phyloP scores from a whole-genome alignment of 2,797 vertebrate genomes.

The Clarias pachynema region DNA sequence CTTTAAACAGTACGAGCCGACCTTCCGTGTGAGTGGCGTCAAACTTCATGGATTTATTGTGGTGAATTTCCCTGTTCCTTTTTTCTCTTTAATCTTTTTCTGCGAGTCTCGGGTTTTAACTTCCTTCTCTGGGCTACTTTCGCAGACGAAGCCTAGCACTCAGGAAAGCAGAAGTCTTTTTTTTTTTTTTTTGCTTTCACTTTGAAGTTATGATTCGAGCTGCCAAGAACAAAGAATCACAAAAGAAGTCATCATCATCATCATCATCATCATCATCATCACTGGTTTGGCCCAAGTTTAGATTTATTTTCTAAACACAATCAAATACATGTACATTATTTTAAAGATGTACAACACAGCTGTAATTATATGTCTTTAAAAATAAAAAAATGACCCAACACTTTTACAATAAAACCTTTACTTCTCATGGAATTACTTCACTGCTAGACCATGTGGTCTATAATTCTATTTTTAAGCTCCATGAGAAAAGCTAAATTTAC shows the following conservation, averaged over 20 bases:
- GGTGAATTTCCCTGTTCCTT: conserved; percentile 22
- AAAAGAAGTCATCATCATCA: not conserved
- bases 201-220: not conserved
- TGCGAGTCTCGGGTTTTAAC: conserved; percentile 17
- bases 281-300: not conserved
- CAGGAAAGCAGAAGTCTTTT: conserved; percentile 8
- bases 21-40: not conserved
- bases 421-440: not conserved
- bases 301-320: not conserved
- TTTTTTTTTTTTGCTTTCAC: not conserved
- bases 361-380: too few relatives aligned
- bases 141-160: not conserved
- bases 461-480: not conserved
- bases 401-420: not conserved
- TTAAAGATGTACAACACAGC: too few relatives aligned
- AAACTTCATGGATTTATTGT: not conserved
- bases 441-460: not conserved
- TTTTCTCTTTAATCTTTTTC: not conserved
- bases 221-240: not conserved
- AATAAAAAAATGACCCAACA: not conserved
- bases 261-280: not conserved
- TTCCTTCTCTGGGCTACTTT: not conserved
- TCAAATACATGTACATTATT: not conserved
- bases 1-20: not conserved
- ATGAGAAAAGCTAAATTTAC: not conserved